Conservation (phyloP, 2,797 vertebrate genomes). For the Pseudomugil tenellus region DNA sequence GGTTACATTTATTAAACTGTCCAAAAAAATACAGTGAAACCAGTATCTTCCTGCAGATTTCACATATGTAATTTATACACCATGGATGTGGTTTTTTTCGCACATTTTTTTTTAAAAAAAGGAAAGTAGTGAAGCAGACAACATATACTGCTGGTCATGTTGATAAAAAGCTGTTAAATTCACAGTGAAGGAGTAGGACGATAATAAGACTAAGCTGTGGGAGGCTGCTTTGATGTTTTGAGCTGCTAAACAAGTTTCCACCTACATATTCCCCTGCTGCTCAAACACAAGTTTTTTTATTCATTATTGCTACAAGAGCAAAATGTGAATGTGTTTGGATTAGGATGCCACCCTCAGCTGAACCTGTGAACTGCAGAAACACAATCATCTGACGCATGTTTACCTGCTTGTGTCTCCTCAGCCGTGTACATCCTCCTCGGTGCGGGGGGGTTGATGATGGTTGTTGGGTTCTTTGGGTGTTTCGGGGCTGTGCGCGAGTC, state of each 20-base stretch:
- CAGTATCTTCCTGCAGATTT: background rate
- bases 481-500: conserved; percentile 95
- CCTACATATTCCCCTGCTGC: conserved; percentile 42
- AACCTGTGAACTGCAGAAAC: conserved; percentile 56
- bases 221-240: conserved; percentile 31
- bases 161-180: background rate
- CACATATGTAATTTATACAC: background rate
- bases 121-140: background rate
- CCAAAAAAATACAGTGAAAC: background rate
- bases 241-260: conserved; percentile 32
- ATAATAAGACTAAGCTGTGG: conserved; percentile 39
- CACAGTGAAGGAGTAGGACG: conserved; percentile 22
- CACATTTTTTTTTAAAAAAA: background rate
- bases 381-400: background rate
- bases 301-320: background rate
- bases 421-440: conserved; percentile 93
- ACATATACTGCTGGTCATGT: background rate
- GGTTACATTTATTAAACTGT: background rate
- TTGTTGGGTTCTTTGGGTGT: conserved; percentile 96
- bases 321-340: background rate
- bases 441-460: conserved; percentile 91
- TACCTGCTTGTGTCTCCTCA: conserved; percentile 61
- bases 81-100: background rate
- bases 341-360: conserved; percentile 65
- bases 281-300: conserved; percentile 41